Evolutionary conservation across 2,113 vertebrate species (phyloP).

Genomic region (Tympanuchus pallidicinctus): DNA sequence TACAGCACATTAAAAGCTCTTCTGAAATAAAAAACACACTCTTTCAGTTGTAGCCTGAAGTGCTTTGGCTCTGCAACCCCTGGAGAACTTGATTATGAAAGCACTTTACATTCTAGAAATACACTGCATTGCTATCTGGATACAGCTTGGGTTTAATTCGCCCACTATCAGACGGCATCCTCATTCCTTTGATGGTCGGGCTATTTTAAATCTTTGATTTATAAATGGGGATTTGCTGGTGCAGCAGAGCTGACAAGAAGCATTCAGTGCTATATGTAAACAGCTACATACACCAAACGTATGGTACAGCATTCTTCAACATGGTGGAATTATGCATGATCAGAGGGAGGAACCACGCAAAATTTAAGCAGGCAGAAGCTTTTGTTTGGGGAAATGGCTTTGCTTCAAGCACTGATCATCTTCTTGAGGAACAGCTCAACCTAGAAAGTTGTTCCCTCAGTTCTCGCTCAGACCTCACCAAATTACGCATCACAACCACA

Average conservation of each 20-base stretch:
- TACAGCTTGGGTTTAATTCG: background rate
- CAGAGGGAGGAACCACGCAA: background rate
- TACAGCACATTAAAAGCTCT: background rate
- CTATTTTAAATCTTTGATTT: background rate
- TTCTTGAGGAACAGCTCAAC: background rate
- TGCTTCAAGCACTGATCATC: background rate
- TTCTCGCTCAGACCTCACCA: fast-evolving
- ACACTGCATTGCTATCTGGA: background rate
- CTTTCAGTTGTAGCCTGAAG: background rate
- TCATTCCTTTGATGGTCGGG: background rate
- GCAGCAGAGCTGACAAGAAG: background rate
- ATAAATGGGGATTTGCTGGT: background rate
- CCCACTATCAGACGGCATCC: background rate
- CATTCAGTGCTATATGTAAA: background rate
- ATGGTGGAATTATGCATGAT: background rate
- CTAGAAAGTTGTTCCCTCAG: background rate
- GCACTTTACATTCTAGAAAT: background rate
- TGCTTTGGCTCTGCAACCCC: background rate
- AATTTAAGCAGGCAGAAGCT: background rate
- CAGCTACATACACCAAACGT: background rate
- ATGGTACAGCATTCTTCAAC: background rate
- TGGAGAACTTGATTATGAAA: background rate
- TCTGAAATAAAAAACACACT: background rate
- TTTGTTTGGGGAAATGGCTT: background rate
- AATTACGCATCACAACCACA: background rate